Evolutionary conservation across 1,140 invertebrate species (phyloP).

Genomic region (Papilio polyxenes): DNA sequence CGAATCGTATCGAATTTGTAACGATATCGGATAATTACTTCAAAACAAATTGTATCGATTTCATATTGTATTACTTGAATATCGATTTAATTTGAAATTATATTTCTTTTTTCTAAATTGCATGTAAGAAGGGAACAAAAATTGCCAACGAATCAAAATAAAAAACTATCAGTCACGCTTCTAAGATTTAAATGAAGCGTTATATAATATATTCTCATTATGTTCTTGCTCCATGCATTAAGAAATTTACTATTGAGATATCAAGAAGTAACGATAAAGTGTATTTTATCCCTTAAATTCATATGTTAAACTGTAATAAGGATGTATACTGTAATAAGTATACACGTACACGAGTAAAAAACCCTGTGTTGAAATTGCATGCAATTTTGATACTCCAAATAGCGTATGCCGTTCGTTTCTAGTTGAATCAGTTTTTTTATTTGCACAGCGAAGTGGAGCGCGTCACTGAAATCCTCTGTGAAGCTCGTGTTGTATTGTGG

Average conservation of each 20-base stretch:
- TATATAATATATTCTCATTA: neutral
- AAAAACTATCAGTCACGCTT: no score
- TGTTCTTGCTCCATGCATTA: no score
- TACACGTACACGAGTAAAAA: neutral
- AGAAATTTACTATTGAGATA: no score
- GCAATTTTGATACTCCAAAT: slow-evolving; percentile 31
- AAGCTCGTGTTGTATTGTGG: slow-evolving; percentile 29
- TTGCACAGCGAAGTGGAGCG: slow-evolving; percentile 25
- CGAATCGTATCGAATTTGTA: slow-evolving; percentile 7
- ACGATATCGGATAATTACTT: slow-evolving; percentile 5
- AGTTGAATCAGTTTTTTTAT: slow-evolving; percentile 31
- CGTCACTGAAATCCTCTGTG: slow-evolving; percentile 24
- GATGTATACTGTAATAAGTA: no score
- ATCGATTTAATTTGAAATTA: neutral
- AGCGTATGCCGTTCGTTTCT: slow-evolving; percentile 23
- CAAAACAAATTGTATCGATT: slow-evolving; percentile 9
- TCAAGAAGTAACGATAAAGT: neutral
- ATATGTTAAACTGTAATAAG: no score
- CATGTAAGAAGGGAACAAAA: no score
- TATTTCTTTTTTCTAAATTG: neutral
- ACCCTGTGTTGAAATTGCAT: neutral
- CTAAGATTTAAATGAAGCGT: no score
- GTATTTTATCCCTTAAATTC: neutral
- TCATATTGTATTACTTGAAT: neutral
- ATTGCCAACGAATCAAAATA: no score